Base-by-base conservation (phyloP, 1,140 invertebrate species). In the Panagrolaimus sp. region DNA sequence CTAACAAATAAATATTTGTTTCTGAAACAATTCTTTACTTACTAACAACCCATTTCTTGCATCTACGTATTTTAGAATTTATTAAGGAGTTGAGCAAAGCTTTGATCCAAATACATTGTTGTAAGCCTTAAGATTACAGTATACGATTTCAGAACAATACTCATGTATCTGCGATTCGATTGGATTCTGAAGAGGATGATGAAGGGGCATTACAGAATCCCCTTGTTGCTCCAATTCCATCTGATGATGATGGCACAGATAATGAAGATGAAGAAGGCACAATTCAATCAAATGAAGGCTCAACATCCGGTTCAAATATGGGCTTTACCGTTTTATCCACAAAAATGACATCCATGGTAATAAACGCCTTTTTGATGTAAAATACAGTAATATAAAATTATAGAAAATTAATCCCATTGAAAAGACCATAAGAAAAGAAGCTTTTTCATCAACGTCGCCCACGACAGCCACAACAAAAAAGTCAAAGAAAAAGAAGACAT, bases 51-150 rank as follows among this genome's bases (percentile, higher is more conserved):
- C 26, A 8, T 24, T 9, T 14, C 6, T 55, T 55, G 15, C 26
- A 55, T n/a, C 26, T 48, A 4, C 65, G 1, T 43, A 68, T 1
- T 44, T 69, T 8, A 69, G 38, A 12, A 69, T 70, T 32, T 8
- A 47, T 14, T 26, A 68, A 7, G 32, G 32, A 38, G 32, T 38
- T 38, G 32, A 7, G 32, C 32, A 38, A 38, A 38, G 32, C 32
- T 38, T 38, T 38, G 32, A 38, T 38, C 32, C 7, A 38, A 38
- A 7, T 38, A 38, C 2, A 4, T 38, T 38, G 32, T n/a, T 38
- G 32, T 4, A 38, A 38, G 32, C 2, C 2, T 4, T 4, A 38
- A 38, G 7, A 4, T 38, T 38, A 38, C 32, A 38, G 32, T 38
- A 38, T 38, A n/a, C 32, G 7, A 4, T 38, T 38, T 38, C 7